Conservation (phyloP, 2,797 vertebrate species). For the Rachycentron canadum region DNA sequence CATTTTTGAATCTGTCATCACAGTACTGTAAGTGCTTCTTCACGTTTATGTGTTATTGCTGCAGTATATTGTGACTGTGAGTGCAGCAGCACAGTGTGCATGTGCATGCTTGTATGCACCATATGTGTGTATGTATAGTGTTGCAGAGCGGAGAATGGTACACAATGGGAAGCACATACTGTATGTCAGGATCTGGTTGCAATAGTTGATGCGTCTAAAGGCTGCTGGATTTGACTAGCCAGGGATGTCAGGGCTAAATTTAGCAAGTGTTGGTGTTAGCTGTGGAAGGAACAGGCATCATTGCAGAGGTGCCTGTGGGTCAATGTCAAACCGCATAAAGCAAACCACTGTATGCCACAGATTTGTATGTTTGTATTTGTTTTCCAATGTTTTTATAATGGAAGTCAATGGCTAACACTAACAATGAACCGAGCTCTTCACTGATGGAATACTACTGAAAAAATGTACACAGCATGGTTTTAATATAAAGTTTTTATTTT, state of each 20-base stretch:
- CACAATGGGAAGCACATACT: slow-evolving; percentile 66
- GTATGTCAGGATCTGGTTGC: slow-evolving; percentile 76
- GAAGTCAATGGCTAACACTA: neutral
- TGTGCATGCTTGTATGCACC: slow-evolving; percentile 18
- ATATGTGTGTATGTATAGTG: slow-evolving; percentile 69
- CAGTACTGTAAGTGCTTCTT: slow-evolving; percentile 22
- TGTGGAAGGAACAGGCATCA: slow-evolving; percentile 26
- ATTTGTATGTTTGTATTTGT: neutral
- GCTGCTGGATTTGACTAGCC: slow-evolving; percentile 57
- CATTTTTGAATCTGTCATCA: slow-evolving; percentile 26
- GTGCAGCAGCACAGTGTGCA: slow-evolving; percentile 23
- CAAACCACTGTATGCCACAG: slow-evolving; percentile 8
- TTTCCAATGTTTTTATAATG: slow-evolving; percentile 1
- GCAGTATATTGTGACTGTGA: slow-evolving; percentile 51
- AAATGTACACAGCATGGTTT: slow-evolving; percentile 14
- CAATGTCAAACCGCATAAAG: slow-evolving; percentile 38
- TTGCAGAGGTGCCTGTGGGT: slow-evolving; percentile 11
- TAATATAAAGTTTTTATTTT: slow-evolving; percentile 74
- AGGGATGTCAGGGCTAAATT: slow-evolving; percentile 67
- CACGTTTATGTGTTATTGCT: slow-evolving; percentile 29
- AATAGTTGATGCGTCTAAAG: slow-evolving; percentile 59
- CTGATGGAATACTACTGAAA: neutral
- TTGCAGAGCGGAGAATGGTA: slow-evolving; percentile 62
- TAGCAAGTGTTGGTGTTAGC: slow-evolving; percentile 54
- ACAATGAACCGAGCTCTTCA: neutral